Base-by-base conservation (phyloP, 1,140 invertebrate species). In the Piezodorus guildinii region DNA sequence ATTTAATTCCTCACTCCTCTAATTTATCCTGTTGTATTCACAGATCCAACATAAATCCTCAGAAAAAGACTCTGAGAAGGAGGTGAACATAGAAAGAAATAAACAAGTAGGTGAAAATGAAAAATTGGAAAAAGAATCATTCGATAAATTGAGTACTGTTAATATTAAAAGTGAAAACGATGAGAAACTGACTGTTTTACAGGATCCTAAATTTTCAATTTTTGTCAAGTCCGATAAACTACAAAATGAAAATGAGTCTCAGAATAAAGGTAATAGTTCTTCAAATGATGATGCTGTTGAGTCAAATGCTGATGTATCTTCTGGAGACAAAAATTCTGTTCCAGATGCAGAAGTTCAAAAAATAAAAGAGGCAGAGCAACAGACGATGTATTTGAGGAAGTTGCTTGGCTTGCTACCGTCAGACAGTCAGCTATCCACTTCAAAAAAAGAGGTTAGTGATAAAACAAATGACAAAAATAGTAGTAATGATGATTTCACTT, bases 321-420 rank as follows among this genome's bases (percentile, higher is more conserved):
- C 34, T 39, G 34, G 34, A 39, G 34, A 39, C 34, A 39, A 39
- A 39, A 39, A 39, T 39, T 39, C 34, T 39, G 34, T 39, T 39
- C 34, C 34, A 39, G 34, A 39, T 39, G 17, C 23, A 23, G 52
- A 56, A 56, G 52, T 16, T 23, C 23, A 23, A 25, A 56, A 56
- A 56, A 25, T 56, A 56, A 56, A 56, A 56, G 52, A 56, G 23
- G 52, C 52, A 56, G 52, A 56, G 23, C 52, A 56, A 25, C 52
- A 56, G 23, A 56, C 52, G 15, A 56, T 56, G 17, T 56, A 23
- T 25, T 56, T 56, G 23, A 21, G 52, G 23, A 56, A 25, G 23
- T 25, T 56, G 23, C 52, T 56, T 56, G 52, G 52, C 15, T 25
- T 56, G 52, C 19, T 25, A 23, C 52, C 17, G 15, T 23, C 23